Base-by-base conservation (phyloP, 2,888 invertebrate species). In the Boloria selene region DNA sequence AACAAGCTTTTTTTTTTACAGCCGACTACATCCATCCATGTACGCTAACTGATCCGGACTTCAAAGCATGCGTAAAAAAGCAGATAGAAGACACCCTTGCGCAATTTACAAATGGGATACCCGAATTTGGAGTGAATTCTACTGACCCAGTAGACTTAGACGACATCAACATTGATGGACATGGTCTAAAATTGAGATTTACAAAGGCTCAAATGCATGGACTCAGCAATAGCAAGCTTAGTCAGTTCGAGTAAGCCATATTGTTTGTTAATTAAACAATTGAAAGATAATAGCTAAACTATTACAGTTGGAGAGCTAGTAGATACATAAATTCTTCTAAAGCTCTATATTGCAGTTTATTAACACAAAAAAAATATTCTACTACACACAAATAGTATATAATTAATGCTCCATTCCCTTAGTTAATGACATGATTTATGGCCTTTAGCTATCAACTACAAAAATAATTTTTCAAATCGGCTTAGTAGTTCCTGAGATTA, bases 1-100 rank as follows among this genome's bases (percentile, higher is more conserved):
- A 38, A 38, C 10, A 2, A 38, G 10, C 7, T 38, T 10, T 10
- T 38, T 22, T 70, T 73, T 74, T 88, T 88, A 4, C 82, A 92
- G 92, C 92, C 13, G 69, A 85, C 13, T 91, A 86, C 78, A 87
- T 92, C 22, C 74, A 75, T 14, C 83, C 84, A 13, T 92, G 92
- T 73, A 75, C 81, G 47, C 71, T 79, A 2, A 72, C 75, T 2
- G 77, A 78, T 16, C 50, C 74, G 3, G 73, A 83, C 0, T 79
- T 91, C 26, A 63, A 65, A 0, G 66, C 72, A 0, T 93, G 92
- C 73, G 60, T 91, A 6, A 84, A 75, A 65, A 72, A 79, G 56
- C 86, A 90, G 69, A 90, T 91, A 18, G 73, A 77, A 45, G 72
- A 67, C 3, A 75, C 79, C 61, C 75, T 92, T 0, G 83, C 84